Evolutionary conservation across 2,113 vertebrate genomes (phyloP).

Genomic region (Danionella cerebrum): DNA sequence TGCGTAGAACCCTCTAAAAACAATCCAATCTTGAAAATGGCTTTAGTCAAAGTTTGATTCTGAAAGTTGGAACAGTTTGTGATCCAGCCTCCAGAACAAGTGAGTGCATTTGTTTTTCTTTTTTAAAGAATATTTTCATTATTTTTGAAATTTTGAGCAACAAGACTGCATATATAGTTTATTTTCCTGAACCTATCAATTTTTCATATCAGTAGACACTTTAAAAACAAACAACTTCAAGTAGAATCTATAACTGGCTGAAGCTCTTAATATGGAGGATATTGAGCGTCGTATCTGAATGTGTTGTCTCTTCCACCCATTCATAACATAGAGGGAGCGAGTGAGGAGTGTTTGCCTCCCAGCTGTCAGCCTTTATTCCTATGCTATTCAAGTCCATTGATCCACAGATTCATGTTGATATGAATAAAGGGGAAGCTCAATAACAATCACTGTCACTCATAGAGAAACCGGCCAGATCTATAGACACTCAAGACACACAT

Average conservation of each 20-base stretch:
- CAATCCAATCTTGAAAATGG: too few relatives aligned
- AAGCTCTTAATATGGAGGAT: slow-evolving; percentile 21
- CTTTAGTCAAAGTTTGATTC: too few relatives aligned
- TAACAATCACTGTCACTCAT: slow-evolving; percentile 39
- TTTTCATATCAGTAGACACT: background rate
- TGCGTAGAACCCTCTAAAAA: too few relatives aligned
- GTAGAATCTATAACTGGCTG: background rate
- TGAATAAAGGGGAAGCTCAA: slow-evolving; percentile 38
- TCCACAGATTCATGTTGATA: slow-evolving; percentile 34
- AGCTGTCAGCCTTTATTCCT: slow-evolving; percentile 19
- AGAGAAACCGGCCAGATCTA: slow-evolving; percentile 15
- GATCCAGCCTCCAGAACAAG: too few relatives aligned
- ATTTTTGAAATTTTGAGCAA: too few relatives aligned
- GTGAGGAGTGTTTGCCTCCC: background rate
- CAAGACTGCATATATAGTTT: too few relatives aligned
- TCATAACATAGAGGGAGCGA: background rate
- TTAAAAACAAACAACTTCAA: slow-evolving; percentile 13
- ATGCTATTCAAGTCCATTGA: slow-evolving; percentile 27
- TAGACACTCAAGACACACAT: background rate
- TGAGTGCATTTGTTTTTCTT: too few relatives aligned
- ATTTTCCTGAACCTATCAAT: background rate
- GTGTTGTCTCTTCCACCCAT: background rate
- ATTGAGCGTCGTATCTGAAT: slow-evolving; percentile 22
- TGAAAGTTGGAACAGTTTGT: too few relatives aligned
- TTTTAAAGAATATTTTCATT: too few relatives aligned